phyloP scores from a whole-genome alignment of 2,888 invertebrate genomes.

The Minunthozetes semirufus region DNA sequence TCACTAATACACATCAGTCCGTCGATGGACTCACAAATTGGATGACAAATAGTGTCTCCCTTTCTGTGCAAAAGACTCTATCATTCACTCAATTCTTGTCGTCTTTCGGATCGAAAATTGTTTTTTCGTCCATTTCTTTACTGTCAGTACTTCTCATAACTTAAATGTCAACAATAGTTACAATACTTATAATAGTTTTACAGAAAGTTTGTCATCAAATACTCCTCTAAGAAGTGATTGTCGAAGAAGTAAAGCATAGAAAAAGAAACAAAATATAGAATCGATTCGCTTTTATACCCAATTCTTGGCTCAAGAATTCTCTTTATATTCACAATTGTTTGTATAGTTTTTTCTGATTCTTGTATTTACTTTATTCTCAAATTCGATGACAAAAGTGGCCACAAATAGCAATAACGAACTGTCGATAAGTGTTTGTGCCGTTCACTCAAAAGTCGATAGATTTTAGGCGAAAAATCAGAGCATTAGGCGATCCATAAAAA shows the following conservation, averaged over 20 bases:
- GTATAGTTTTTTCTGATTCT: not conserved
- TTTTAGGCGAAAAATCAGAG: too few relatives aligned
- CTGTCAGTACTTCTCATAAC: not conserved
- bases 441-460: too few relatives aligned
- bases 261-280: not conserved
- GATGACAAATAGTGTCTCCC: conserved; percentile 2
- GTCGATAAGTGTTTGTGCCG: too few relatives aligned
- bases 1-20: not conserved
- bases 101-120: not conserved
- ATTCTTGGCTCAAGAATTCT: not conserved
- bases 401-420: not conserved
- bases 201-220: not conserved
- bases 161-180: conserved; percentile 1
- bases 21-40: not conserved
- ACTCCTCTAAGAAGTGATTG: not conserved
- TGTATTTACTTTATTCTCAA: not conserved
- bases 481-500: too few relatives aligned
- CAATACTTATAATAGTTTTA: not conserved
- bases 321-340: not conserved
- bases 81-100: not conserved
- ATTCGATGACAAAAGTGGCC: not conserved
- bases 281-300: not conserved
- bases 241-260: not conserved
- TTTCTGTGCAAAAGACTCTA: not conserved
- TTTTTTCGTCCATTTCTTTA: not conserved